These are phyloP conservation scores for Periophthalmus modestus DNA, from an alignment of 2,113 vertebrate species.

Conservation along the genomic window DNA sequence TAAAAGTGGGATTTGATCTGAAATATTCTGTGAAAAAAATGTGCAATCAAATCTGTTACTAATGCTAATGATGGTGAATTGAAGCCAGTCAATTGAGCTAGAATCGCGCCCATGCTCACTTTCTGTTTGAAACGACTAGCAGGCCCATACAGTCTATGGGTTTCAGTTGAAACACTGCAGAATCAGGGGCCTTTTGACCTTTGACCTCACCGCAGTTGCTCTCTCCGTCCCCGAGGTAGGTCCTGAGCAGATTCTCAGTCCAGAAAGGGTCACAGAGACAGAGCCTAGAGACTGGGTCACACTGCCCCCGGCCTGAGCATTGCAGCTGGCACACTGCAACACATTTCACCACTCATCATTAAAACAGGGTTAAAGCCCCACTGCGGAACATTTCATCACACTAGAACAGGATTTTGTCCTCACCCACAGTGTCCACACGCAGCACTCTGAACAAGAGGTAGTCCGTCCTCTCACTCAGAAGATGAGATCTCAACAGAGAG, in stretches of 20 bases:
- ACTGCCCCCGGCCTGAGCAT: slow-evolving; percentile 87
- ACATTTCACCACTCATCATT: neutral
- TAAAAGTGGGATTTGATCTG: no score
- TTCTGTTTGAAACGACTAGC: no score
- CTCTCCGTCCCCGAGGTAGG: slow-evolving; percentile 81
- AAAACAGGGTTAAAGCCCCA: neutral
- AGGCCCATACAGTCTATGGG: no score
- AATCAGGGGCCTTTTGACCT: no score
- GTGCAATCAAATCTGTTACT: no score
- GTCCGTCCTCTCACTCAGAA: slow-evolving; percentile 83
- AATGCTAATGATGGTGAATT: no score
- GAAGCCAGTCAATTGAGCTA: no score
- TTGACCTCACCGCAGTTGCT: slow-evolving; percentile 85
- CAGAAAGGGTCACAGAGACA: slow-evolving; percentile 89
- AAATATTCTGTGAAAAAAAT: no score
- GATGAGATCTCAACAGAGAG: slow-evolving; percentile 75
- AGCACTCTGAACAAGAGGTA: slow-evolving; percentile 89
- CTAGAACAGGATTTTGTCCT: neutral
- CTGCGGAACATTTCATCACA: neutral
- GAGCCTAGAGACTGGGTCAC: slow-evolving; percentile 87
- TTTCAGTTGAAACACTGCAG: no score
- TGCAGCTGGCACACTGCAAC: slow-evolving; percentile 82
- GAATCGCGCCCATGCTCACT: no score
- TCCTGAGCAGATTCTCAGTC: slow-evolving; percentile 86
- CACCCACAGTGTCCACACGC: slow-evolving; percentile 86